Conservation (phyloP, 2,888 invertebrate genomes). For the Onthophagus sagittarius region DNA sequence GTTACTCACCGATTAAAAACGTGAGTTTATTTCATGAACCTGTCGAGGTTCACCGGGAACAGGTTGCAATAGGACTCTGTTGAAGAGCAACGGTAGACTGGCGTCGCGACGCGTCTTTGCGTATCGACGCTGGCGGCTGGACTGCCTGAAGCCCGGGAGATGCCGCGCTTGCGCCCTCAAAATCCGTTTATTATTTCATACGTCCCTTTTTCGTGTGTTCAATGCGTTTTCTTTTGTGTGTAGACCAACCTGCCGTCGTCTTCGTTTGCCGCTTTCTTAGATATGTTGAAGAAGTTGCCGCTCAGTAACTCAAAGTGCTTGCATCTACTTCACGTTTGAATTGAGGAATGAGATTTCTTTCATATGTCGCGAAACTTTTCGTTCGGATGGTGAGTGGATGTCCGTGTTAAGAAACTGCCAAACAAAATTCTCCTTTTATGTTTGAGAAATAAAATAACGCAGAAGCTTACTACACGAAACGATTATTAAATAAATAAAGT, state of each 20-base stretch:
- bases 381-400: not conserved
- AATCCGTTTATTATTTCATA: conserved; percentile 43
- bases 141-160: conserved; percentile 42
- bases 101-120: conserved; percentile 40
- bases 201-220: conserved; percentile 21
- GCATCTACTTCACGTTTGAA: not conserved
- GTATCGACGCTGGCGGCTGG: conserved; percentile 38
- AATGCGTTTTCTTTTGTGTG: not conserved
- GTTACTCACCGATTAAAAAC: not conserved
- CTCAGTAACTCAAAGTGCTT: not conserved
- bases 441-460: no score
- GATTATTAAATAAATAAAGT: no score
- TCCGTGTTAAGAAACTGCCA: not conserved
- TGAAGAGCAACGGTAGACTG: conserved; percentile 26
- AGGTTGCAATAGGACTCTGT: conserved; percentile 16
- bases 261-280: not conserved
- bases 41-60: conserved; percentile 20
- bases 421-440: not conserved
- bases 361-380: not conserved
- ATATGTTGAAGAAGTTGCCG: not conserved
- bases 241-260: not conserved
- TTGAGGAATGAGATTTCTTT: not conserved
- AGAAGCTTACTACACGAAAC: no score
- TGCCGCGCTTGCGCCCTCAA: conserved; percentile 40
- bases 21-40: conserved; percentile 20